A percentile compares a stretch with the other conserved stretches of the same genome.
phyloP scores from a whole-genome alignment of 2,797 vertebrate species.

The Gymnocypris eckloni region DNA sequence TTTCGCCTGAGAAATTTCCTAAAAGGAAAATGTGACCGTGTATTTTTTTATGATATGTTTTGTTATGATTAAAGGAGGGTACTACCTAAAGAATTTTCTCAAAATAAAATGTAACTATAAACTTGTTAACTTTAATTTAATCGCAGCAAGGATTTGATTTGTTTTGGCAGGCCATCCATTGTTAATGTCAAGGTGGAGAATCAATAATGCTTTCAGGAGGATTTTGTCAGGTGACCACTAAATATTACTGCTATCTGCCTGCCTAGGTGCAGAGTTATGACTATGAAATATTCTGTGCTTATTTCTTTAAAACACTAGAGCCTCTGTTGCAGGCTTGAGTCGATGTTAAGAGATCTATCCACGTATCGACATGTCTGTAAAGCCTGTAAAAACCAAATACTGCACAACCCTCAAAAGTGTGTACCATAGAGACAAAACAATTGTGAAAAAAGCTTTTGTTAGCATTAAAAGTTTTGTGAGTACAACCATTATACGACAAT shows the following conservation, averaged over 20 bases:
- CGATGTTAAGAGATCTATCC: not conserved
- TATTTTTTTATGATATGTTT: too few species aligned
- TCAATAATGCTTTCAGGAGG: constrained; percentile 12
- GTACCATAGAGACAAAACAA: not conserved
- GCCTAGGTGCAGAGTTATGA: not conserved
- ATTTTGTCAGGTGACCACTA: not conserved
- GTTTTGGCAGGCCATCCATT: not conserved
- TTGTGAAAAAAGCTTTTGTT: not conserved
- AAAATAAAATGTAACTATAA: not conserved
- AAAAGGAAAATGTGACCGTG: too few species aligned
- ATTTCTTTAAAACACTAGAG: not conserved
- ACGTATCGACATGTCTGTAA: not conserved
- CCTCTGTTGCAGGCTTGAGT: not conserved
- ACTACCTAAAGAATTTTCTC: too few species aligned
- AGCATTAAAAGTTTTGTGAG: not conserved
- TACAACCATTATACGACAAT: not conserved
- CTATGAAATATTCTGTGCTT: not conserved
- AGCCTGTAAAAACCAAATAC: not conserved
- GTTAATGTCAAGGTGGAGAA: not conserved
- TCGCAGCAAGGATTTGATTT: not conserved
- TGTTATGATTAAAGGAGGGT: not conserved
- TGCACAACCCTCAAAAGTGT: not conserved
- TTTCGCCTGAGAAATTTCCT: too few species aligned
- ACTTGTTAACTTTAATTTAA: not conserved
- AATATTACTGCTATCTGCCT: not conserved